phyloP scores from a whole-genome alignment of 2,888 invertebrate genomes.

The Athalia rosae region DNA sequence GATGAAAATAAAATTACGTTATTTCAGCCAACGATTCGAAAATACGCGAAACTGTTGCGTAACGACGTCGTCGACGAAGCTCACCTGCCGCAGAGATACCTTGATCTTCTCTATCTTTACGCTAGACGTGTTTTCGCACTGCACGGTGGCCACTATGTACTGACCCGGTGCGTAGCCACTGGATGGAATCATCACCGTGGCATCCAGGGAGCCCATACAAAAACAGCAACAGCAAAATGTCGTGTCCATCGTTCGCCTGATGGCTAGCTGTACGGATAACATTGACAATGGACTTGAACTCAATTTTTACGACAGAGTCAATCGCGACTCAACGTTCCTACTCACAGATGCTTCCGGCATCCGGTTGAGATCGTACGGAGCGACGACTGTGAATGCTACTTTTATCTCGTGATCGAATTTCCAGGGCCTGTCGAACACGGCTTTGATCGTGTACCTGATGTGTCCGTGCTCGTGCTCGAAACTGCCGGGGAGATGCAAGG shows the following conservation, averaged over 20 bases:
- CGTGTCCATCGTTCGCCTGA: constrained; percentile 52
- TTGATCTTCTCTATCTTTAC: constrained; percentile 51
- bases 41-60: background rate
- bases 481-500: constrained; percentile 63
- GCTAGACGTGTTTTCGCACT: constrained; percentile 57
- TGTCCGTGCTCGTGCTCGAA: constrained; percentile 64
- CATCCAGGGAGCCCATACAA: constrained; percentile 56
- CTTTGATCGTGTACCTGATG: constrained; percentile 70
- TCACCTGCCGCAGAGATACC: constrained; percentile 51
- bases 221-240: constrained; percentile 59
- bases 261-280: constrained; percentile 45
- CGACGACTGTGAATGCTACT: constrained; percentile 69
- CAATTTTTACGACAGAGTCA: background rate
- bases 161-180: constrained; percentile 61
- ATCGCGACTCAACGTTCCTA: background rate
- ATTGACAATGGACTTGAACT: background rate
- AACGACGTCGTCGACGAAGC: background rate
- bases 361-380: constrained; percentile 70
- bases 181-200: constrained; percentile 54
- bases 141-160: constrained; percentile 55
- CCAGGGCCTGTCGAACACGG: constrained; percentile 70
- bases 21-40: background rate
- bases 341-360: constrained; percentile 52
- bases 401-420: constrained; percentile 70
- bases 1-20: background rate